Conservation (phyloP, 2,113 vertebrate genomes). For the Mormyrus lacerda region DNA sequence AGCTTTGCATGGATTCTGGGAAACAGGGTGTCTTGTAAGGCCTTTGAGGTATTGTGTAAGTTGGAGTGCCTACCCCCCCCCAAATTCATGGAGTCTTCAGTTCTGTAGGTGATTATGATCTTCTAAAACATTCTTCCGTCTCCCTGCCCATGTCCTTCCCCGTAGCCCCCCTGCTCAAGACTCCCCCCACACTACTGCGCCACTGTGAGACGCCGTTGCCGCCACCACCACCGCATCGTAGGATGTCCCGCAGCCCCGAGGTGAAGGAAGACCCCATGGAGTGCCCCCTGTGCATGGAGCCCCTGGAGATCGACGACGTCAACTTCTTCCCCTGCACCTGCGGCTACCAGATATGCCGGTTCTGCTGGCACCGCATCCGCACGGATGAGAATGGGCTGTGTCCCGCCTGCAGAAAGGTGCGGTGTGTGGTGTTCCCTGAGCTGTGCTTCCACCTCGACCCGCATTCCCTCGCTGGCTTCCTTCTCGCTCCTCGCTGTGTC, state of each 20-base stretch:
- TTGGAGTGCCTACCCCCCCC: not conserved
- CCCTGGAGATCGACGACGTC: conserved; percentile 86
- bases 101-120: not conserved
- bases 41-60: not conserved
- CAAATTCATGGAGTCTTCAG: not conserved
- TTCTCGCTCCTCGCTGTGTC: not conserved
- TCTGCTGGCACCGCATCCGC: conserved; percentile 90
- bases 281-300: conserved; percentile 90
- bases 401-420: conserved; percentile 89
- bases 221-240: conserved; percentile 15
- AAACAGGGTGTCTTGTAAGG: not conserved
- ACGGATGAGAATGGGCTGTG: conserved; percentile 90
- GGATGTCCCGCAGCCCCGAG: conserved; percentile 84
- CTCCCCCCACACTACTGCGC: not conserved
- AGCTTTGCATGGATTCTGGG: not conserved
- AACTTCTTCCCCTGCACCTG: conserved; percentile 93
- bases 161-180: not conserved
- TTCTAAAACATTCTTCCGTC: not conserved
- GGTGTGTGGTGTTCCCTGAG: conserved; percentile 44
- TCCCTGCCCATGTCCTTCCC: not conserved
- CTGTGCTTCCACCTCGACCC: not conserved
- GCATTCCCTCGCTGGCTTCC: not conserved
- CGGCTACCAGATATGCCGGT: conserved; percentile 87
- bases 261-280: conserved; percentile 84
- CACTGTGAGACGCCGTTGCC: conserved; percentile 1